phyloP scores from a whole-genome alignment of 2,888 invertebrate species.

The Elegia similella region DNA sequence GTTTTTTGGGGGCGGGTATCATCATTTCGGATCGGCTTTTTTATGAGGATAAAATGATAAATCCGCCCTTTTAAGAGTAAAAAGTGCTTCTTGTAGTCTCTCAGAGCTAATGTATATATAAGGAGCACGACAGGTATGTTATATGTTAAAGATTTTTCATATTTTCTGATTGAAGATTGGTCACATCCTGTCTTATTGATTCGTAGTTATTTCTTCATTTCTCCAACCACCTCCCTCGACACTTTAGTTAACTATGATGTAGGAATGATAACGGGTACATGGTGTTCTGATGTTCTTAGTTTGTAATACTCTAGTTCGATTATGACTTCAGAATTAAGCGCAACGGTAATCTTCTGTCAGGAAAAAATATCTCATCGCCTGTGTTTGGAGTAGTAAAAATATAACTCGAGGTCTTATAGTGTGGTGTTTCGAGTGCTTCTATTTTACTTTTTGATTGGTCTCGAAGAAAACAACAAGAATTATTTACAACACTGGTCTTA shows the following conservation, averaged over 20 bases:
- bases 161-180: conserved; percentile 38
- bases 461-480: too few species aligned
- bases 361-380: too few species aligned
- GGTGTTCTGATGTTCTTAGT: too few species aligned
- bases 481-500: too few species aligned
- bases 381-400: too few species aligned
- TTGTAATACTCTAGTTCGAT: too few species aligned
- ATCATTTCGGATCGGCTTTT: conserved; percentile 37
- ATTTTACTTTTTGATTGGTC: too few species aligned
- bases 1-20: conserved; percentile 69
- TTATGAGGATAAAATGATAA: conserved; percentile 44
- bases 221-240: neutral
- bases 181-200: conserved; percentile 64
- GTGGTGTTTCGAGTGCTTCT: too few species aligned
- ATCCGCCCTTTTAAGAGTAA: conserved; percentile 21
- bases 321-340: too few species aligned
- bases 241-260: neutral
- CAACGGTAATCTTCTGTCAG: too few species aligned
- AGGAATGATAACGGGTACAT: too few species aligned
- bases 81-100: conserved; percentile 22
- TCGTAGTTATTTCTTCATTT: conserved; percentile 34
- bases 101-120: conserved; percentile 39
- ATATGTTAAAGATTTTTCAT: neutral
- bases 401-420: too few species aligned
- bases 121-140: conserved; percentile 45